Conservation (phyloP, 2,888 invertebrate genomes). For the Cacoxenus indagator region DNA sequence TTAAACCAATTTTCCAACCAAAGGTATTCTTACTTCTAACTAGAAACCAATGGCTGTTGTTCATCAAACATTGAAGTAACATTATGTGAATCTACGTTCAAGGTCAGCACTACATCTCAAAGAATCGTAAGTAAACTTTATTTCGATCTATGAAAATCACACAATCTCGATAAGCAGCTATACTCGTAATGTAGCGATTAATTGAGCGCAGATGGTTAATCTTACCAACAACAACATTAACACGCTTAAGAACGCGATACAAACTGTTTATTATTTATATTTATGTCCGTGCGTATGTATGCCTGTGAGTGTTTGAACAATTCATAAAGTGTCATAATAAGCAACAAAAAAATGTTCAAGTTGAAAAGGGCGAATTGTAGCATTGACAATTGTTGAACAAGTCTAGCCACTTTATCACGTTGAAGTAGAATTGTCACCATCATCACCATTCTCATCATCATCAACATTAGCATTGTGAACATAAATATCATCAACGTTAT, state of each 20-base stretch:
- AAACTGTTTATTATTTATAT: background rate
- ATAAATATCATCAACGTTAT: slow-evolving; percentile 8
- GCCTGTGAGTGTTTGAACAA: slow-evolving; percentile 8
- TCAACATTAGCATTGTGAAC: slow-evolving; percentile 32
- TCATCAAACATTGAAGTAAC: no score
- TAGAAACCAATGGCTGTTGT: no score
- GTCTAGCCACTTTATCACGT: slow-evolving; percentile 60
- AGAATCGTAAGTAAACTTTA: no score
- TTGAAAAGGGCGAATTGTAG: background rate
- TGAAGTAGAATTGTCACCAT: slow-evolving; percentile 45
- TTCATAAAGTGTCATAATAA: slow-evolving; percentile 16
- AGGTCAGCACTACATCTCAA: no score
- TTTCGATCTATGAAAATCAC: background rate
- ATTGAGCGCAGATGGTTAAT: background rate
- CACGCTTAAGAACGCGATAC: background rate
- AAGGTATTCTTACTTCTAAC: no score
- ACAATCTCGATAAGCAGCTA: background rate
- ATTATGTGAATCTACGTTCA: no score
- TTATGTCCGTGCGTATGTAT: background rate
- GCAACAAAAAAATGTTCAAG: background rate
- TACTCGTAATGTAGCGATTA: background rate
- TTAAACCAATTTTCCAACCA: no score
- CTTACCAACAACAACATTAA: slow-evolving; percentile 5
- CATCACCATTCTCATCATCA: slow-evolving; percentile 21
- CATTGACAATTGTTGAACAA: slow-evolving; percentile 28